Evolutionary conservation across 1,140 invertebrate genomes (phyloP).

Genomic region (Cyphomyrmex costatus): DNA sequence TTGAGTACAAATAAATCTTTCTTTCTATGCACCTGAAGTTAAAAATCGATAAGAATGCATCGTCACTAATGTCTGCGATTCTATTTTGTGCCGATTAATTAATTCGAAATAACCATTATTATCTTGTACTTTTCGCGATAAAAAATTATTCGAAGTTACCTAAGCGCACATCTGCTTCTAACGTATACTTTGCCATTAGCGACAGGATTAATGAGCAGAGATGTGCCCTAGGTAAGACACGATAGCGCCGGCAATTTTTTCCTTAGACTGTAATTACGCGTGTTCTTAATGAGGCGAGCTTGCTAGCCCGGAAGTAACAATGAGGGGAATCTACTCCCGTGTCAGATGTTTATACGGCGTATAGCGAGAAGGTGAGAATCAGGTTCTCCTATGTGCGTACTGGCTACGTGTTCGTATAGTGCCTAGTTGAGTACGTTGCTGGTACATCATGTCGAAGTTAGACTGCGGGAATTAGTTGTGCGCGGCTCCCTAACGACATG

Average conservation of each 20-base stretch:
- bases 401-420: constrained; percentile 63
- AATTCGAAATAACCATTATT: not conserved
- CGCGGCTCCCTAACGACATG: constrained; percentile 77
- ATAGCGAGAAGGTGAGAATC: constrained; percentile 52
- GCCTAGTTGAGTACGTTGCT: constrained; percentile 72
- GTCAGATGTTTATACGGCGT: constrained; percentile 74
- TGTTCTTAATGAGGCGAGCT: constrained; percentile 71
- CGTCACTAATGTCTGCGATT: not conserved
- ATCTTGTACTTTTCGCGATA: not conserved
- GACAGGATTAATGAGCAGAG: constrained; percentile 52
- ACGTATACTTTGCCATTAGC: constrained; percentile 52
- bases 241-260: constrained; percentile 64
- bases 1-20: too few relatives aligned
- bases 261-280: constrained; percentile 69
- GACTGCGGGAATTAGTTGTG: constrained; percentile 78
- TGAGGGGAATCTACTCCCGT: constrained; percentile 67
- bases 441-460: constrained; percentile 77
- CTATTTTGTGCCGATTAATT: not conserved
- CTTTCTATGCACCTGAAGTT: too few relatives aligned
- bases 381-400: constrained; percentile 56
- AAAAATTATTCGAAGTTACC: constrained; percentile 7
- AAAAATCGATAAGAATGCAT: not conserved
- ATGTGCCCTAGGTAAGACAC: constrained; percentile 50
- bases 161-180: constrained; percentile 14
- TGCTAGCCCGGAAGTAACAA: constrained; percentile 73